phyloP scores from a whole-genome alignment of 2,113 vertebrate species.

The Dinomys branickii region DNA sequence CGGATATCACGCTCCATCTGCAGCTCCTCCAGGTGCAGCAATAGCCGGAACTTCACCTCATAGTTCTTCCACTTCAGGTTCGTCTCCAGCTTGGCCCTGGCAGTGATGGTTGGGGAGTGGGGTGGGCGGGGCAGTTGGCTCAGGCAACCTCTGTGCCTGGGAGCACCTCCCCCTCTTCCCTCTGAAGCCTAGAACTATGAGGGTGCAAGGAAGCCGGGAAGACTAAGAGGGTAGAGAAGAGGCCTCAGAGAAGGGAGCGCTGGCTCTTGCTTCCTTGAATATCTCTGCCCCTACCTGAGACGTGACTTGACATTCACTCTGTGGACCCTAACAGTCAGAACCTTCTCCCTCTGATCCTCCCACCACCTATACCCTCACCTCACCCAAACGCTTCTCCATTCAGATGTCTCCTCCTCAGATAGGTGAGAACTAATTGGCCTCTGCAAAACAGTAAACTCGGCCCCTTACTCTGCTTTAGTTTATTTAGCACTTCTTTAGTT shows the following conservation, averaged over 20 bases:
- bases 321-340: not conserved
- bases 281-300: not conserved
- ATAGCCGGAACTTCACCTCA: conserved; percentile 86
- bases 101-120: not conserved
- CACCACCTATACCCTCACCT: not conserved
- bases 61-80: conserved; percentile 88
- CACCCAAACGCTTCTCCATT: not conserved
- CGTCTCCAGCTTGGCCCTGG: conserved; percentile 84
- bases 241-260: not conserved
- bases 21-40: conserved; percentile 93
- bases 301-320: too few species aligned
- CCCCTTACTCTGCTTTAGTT: not conserved
- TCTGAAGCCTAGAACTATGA: not conserved
- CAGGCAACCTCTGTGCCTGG: not conserved
- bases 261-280: not conserved
- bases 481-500: not conserved
- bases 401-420: not conserved
- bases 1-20: conserved; percentile 95
- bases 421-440: not conserved
- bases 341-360: not conserved
- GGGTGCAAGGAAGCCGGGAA: not conserved
- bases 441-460: not conserved
- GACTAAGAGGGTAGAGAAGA: not conserved
- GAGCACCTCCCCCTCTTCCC: not conserved
- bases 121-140: not conserved